Evolutionary conservation across 2,888 invertebrate genomes (phyloP).

Genomic region (Resseliella maxima): DNA sequence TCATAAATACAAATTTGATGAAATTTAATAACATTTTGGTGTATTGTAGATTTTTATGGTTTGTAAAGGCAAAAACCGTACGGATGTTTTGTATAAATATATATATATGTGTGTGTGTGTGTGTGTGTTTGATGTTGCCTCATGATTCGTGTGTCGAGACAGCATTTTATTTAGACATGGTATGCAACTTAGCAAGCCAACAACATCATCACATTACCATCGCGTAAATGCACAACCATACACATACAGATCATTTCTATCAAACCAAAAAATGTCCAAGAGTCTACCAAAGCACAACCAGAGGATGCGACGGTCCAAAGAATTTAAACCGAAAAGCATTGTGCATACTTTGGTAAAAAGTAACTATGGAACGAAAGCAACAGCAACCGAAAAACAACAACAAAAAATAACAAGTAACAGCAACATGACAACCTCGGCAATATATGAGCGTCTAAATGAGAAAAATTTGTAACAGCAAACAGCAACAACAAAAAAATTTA

Average conservation of each 20-base stretch:
- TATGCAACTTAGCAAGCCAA: conserved; percentile 34
- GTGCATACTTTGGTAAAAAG: too few species aligned
- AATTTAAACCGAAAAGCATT: too few species aligned
- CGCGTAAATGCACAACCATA: not conserved
- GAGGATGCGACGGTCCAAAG: too few species aligned
- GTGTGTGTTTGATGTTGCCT: not conserved
- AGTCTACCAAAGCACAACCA: not conserved
- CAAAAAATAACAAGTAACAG: not conserved
- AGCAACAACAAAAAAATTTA: conserved; percentile 35
- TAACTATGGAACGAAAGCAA: too few species aligned
- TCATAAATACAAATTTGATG: conserved; percentile 53
- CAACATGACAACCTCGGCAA: not conserved
- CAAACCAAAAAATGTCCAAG: conserved; percentile 25
- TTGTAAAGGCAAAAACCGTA: not conserved
- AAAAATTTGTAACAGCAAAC: conserved; percentile 46
- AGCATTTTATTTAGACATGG: conserved; percentile 37
- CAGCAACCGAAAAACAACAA: not conserved
- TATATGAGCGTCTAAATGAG: conserved; percentile 39
- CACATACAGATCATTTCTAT: conserved; percentile 14
- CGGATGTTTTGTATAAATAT: too few species aligned
- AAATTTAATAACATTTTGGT: conserved; percentile 51
- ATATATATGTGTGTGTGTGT: too few species aligned
- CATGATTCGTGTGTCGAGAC: conserved; percentile 16
- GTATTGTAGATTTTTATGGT: conserved; percentile 51
- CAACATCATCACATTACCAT: conserved; percentile 22